Evolutionary conservation across 2,113 vertebrate genomes (phyloP).

Genomic region (Helogale parvula): DNA sequence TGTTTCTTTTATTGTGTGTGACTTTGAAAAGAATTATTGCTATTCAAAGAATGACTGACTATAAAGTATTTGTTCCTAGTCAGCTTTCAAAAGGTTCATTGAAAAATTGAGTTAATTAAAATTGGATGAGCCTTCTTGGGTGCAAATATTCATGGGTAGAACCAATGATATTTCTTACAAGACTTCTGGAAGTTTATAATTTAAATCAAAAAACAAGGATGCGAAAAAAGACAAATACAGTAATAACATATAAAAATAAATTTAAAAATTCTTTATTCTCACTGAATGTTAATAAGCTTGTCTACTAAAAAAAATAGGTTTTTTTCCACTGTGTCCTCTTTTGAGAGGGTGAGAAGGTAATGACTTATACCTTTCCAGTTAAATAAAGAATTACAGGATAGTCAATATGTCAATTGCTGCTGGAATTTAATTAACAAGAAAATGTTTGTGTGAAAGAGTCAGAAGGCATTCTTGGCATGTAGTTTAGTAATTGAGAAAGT

Average conservation of each 20-base stretch:
- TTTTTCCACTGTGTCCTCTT: neutral
- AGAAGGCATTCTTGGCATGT: neutral
- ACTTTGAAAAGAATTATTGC: neutral
- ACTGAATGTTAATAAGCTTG: neutral
- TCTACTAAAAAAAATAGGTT: neutral
- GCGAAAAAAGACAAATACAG: neutral
- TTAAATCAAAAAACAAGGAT: neutral
- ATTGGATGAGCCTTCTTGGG: neutral
- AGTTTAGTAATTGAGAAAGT: neutral
- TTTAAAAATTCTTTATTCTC: neutral
- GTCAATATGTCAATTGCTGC: neutral
- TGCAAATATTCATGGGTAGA: neutral
- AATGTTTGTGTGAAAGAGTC: neutral
- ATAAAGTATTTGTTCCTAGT: neutral
- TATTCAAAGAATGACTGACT: neutral
- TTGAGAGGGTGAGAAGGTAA: neutral
- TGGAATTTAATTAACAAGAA: conserved; percentile 46
- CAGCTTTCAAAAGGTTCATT: neutral
- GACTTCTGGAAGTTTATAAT: neutral
- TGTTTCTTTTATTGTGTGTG: neutral
- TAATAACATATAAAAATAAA: neutral
- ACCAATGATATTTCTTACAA: neutral
- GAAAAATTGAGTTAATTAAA: neutral
- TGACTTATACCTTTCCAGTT: neutral
- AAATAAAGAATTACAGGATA: neutral